A percentile compares a stretch with the other conserved stretches of the same genome.
phyloP scores from a whole-genome alignment of 2,797 vertebrate species.

The Ara ararauna region DNA sequence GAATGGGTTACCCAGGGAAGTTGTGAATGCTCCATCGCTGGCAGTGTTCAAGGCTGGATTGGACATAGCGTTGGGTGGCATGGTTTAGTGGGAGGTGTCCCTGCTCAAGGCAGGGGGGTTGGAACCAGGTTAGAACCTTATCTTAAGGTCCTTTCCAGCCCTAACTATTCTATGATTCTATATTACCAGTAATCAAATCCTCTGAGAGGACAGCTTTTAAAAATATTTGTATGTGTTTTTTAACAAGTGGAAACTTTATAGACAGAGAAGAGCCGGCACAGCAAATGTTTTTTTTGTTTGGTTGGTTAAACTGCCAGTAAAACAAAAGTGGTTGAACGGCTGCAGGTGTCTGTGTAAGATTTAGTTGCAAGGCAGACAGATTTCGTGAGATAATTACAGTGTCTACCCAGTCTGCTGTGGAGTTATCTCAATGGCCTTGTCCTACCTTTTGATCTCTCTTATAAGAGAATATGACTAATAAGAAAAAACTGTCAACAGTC shows the following conservation, averaged over 20 bases:
- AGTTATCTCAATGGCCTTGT: neutral
- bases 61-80: no score
- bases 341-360: neutral
- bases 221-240: conserved; percentile 48
- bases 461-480: neutral
- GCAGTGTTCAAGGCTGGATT: no score
- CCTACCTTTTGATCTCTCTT: neutral
- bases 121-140: no score
- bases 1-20: no score
- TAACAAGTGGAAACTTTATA: conserved; percentile 13
- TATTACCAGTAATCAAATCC: neutral
- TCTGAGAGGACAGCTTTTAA: conserved; percentile 8
- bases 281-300: neutral
- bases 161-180: neutral
- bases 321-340: neutral
- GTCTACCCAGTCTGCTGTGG: neutral
- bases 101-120: no score
- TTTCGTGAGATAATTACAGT: neutral
- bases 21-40: no score
- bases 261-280: neutral
- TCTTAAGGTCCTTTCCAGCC: no score
- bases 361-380: neutral
- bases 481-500: neutral
- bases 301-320: conserved; percentile 30
- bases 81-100: no score